Base-by-base conservation (phyloP, 2,888 invertebrate genomes). In the Ethmia dodecea region DNA sequence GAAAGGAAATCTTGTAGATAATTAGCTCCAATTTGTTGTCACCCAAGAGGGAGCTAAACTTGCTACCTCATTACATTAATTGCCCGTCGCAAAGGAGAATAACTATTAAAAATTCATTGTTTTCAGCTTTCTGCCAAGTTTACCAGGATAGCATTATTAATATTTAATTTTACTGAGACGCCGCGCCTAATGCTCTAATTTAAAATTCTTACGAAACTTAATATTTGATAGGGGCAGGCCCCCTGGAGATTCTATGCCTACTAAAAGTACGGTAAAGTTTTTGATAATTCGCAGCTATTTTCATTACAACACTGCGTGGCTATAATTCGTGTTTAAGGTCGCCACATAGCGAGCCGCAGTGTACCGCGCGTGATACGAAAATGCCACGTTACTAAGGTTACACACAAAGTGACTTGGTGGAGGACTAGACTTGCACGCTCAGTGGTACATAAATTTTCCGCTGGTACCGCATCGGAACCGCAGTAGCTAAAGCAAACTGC, bases 121-220 rank as follows among this genome's bases (percentile, higher is more conserved):
- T 70, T 62, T 57, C 57, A 66, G 66, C 62, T 63, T 68, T 53
- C 59, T 48, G 49, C 61, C 55, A 59, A 74, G 62, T 72, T 71
- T 53, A 51, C 60, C 60, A 50, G 64, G 56, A 75, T 76, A 75
- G 66, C 66, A 63, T 73, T 79, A 75, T 84, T 74, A 83, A 83
- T 83, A 80, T 79, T 83, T 76, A 75, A 84, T 74, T 71, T 55
- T 51, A 54, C 64, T 56, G 62, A 74, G 74, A 74, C 68, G 69
- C 71, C 71, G 56, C 60, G 63, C 68, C 73, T 81, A 79, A 77
- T 76, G 66, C 59, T 69, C 65, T 73, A 70, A 81, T 81, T 80
- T 84, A 73, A 83, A 81, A 81, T 81, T 80, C 79, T 77, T 73
- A 70, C 66, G 63, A 69, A 80, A 83, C 73, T 83, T 80, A 79